phyloP scores from a whole-genome alignment of 1,140 invertebrate genomes.

The Trinorchestia longiramus region DNA sequence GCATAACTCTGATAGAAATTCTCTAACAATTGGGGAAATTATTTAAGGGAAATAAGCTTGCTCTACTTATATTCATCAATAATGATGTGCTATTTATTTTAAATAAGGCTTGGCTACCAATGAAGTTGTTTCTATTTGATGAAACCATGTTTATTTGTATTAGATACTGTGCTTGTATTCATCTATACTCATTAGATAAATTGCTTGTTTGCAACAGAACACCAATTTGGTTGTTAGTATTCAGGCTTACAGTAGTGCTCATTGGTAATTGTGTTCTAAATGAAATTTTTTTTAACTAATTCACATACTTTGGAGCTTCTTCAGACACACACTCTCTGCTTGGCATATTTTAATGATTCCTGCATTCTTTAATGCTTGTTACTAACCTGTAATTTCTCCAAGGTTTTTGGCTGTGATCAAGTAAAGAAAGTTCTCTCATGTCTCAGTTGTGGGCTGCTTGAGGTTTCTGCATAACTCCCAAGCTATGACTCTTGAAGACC shows the following conservation, averaged over 20 bases:
- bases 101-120: not conserved
- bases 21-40: too few relatives aligned
- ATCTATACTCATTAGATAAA: not conserved
- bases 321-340: not conserved
- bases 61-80: too few relatives aligned
- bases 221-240: not conserved
- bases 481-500: conserved; percentile 53
- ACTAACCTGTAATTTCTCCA: conserved; percentile 5
- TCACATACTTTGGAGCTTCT: not conserved
- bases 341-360: not conserved
- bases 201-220: not conserved
- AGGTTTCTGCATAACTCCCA: conserved; percentile 44
- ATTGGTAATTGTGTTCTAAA: not conserved
- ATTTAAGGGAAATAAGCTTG: too few relatives aligned
- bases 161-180: not conserved
- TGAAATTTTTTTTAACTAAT: not conserved
- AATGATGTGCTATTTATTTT: not conserved
- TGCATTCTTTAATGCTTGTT: not conserved
- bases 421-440: conserved; percentile 12
- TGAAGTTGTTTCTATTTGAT: not conserved
- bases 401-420: not conserved
- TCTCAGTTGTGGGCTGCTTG: conserved; percentile 4
- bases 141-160: not conserved
- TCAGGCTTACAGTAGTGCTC: not conserved
- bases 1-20: too few relatives aligned